Evolutionary conservation across 2,888 invertebrate genomes (phyloP).

Genomic region (Agrotis segetum): DNA sequence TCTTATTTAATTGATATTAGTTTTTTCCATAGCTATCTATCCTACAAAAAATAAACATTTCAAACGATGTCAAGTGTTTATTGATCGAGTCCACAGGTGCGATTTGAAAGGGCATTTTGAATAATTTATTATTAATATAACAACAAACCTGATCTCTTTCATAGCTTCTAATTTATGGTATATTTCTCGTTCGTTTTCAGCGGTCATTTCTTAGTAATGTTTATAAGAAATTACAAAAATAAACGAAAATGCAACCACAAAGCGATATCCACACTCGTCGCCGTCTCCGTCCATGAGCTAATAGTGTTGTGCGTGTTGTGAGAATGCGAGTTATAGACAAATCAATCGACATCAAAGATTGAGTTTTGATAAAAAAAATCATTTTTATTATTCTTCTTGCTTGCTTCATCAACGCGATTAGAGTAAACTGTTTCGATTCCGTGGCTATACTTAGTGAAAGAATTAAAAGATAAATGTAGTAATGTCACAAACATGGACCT

Average conservation of each 20-base stretch:
- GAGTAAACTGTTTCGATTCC: no score
- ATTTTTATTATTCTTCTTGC: no score
- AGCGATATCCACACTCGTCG: constrained; percentile 45
- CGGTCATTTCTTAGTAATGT: constrained; percentile 90
- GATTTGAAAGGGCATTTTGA: constrained; percentile 69
- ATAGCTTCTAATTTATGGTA: constrained; percentile 98
- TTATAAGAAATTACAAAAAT: constrained; percentile 61
- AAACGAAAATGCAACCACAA: constrained; percentile 74
- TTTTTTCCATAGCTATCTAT: neutral
- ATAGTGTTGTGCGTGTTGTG: constrained; percentile 2
- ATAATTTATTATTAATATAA: constrained; percentile 52
- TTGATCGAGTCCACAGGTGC: constrained; percentile 90
- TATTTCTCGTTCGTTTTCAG: constrained; percentile 95
- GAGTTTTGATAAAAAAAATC: no score
- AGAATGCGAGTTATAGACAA: no score
- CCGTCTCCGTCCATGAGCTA: constrained; percentile 4
- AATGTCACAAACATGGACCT: no score
- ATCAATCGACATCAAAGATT: no score
- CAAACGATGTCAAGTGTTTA: constrained; percentile 79
- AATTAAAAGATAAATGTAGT: no score
- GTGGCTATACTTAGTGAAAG: no score
- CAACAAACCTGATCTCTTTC: constrained; percentile 96
- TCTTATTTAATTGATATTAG: neutral
- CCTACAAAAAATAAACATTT: constrained; percentile 43
- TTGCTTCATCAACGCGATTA: no score